Percentiles rank a stretch among this genome's conserved stretches.
Evolutionary conservation across 37 sponge, comb jelly and placozoan species (phyloP).

Genomic region (Crambe crambe): DNA sequence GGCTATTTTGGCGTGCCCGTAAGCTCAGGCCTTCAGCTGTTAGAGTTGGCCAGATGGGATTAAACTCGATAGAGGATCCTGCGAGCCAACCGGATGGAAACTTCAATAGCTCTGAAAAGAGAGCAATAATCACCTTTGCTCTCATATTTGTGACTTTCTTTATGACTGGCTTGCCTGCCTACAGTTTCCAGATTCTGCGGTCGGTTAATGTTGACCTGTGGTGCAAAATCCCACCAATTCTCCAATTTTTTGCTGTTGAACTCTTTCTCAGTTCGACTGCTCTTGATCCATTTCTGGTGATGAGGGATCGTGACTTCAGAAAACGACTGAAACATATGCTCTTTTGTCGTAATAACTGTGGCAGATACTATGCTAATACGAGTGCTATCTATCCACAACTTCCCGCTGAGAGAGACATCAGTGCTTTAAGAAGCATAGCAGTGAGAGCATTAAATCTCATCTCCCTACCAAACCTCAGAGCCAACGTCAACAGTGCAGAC

Average conservation of each 20-base stretch:
- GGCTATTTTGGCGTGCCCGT: slow-evolving; percentile 14
- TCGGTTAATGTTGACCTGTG: neutral
- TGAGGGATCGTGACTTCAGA: slow-evolving; percentile 33
- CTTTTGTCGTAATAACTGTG: neutral
- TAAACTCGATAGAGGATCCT: neutral
- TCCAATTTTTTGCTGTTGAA: slow-evolving; percentile 14
- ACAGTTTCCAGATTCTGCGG: neutral
- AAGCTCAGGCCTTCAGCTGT: slow-evolving; percentile 7
- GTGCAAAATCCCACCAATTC: slow-evolving; percentile 9
- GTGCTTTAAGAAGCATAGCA: neutral
- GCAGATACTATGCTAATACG: neutral
- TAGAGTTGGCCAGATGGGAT: neutral
- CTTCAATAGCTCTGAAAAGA: neutral
- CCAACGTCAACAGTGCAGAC: neutral
- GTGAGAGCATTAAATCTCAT: neutral
- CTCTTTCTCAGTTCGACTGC: slow-evolving; percentile 10
- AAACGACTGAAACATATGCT: slow-evolving; percentile 12
- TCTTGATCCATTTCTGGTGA: slow-evolving; percentile 32
- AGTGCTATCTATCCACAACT: neutral
- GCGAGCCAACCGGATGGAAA: neutral
- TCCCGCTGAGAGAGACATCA: neutral
- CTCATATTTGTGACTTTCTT: slow-evolving; percentile 22
- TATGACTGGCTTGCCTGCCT: slow-evolving; percentile 10
- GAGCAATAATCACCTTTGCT: slow-evolving; percentile 14
- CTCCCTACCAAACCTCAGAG: neutral